Base-by-base conservation (phyloP, 2,113 vertebrate genomes). In the Elephantulus edwardii region DNA sequence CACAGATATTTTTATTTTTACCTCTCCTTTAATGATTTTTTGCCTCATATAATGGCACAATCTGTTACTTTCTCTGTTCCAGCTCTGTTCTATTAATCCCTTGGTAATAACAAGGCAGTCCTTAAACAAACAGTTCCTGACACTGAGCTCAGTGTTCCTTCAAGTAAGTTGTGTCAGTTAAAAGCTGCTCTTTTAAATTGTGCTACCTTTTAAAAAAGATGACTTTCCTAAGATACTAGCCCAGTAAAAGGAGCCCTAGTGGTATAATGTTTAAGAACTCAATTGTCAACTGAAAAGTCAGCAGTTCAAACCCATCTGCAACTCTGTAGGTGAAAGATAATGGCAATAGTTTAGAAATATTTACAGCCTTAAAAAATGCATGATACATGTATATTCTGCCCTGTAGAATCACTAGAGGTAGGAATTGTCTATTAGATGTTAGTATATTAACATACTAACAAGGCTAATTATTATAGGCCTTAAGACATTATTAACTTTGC, bases 31-130 rank as follows among this genome's bases (percentile, higher is more conserved):
- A 17, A 7, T 70, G 66, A 89, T 19, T 66, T 33, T 14, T 26
- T 70, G 28, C 33, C 22, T 78, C 30, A 2, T 2, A 0, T 54
- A n/a, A 35, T 13, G 22, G n/a, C 22, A 33, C 71, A 33, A 17
- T 84, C 70, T 70, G 44, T 56, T 74, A 48, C 90, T 88, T 90
- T 64, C n/a, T 91, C 7, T 52, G 40, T 19, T 76, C 38, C 8
- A 42, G 7, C 9, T 85, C n/a, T 71, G 22, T 54, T 79, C 40
- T 58, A 50, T 22, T 19, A 80, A 22, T 60, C 14, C 1, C 3
- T 3, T 6, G 35, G 7, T 71, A 78, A 78, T 12, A 54, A 24
- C 38, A 68, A 24, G 72, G 46, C 5, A 80, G 56, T 56, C 64
- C 33, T 52, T 30, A 35, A 81, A n/a, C 66, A 60, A 87, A 72